Percentiles rank a stretch among this genome's conserved stretches.
Conservation (phyloP, 2,113 vertebrate species). For the Zonotrichia leucophrys region DNA sequence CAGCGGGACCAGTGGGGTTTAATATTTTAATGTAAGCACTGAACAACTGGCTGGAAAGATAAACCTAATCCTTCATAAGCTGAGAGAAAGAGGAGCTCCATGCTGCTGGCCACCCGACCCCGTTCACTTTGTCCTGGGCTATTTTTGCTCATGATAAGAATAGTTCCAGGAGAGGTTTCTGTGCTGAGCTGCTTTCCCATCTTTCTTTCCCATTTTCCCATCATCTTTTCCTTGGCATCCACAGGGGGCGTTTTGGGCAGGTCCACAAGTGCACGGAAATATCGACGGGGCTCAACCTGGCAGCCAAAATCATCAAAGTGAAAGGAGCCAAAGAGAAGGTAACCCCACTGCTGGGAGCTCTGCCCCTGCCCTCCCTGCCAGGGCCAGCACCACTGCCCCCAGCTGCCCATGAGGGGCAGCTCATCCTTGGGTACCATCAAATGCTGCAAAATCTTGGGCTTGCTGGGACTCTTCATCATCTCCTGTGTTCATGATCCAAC, state of each 20-base stretch:
- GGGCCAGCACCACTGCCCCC: too few relatives aligned
- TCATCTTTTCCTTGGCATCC: neutral
- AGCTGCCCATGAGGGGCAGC: rapidly evolving
- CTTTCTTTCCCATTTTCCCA: neutral
- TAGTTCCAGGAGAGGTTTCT: constrained; percentile 22
- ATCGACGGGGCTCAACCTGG: constrained; percentile 80
- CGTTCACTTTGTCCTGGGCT: constrained; percentile 64
- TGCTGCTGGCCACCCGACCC: constrained; percentile 60
- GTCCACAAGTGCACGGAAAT: constrained; percentile 86
- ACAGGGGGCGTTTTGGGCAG: constrained; percentile 88
- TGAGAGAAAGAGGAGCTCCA: constrained; percentile 61
- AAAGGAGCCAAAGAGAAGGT: constrained; percentile 85
- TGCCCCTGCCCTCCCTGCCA: neutral
- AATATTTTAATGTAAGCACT: constrained; percentile 61
- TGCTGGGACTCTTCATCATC: neutral
- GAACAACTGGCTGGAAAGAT: constrained; percentile 74
- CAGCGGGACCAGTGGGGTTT: neutral
- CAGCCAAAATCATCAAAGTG: constrained; percentile 89
- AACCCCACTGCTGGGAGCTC: neutral
- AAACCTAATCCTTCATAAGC: constrained; percentile 72
- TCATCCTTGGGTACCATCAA: too few relatives aligned
- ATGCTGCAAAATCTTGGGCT: neutral
- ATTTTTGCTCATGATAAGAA: constrained; percentile 74
- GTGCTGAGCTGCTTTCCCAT: neutral
- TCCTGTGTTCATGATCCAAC: neutral